Percentiles rank a stretch among this genome's conserved stretches.
Evolutionary conservation across 2,113 vertebrate genomes (phyloP).

Genomic region (Lamprotornis superbus): DNA sequence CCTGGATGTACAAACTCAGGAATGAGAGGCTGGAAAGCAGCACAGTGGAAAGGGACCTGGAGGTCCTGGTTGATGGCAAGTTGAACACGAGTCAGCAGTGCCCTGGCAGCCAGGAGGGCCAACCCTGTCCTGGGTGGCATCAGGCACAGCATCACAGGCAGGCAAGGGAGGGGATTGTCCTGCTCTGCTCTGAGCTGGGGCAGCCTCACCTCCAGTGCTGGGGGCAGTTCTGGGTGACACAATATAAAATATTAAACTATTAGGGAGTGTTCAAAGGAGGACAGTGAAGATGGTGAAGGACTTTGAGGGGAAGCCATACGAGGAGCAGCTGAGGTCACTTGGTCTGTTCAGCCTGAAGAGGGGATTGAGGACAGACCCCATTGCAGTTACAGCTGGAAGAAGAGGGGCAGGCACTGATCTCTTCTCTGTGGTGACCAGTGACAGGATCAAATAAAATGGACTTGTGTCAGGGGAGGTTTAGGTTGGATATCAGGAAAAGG

Average conservation of each 20-base stretch:
- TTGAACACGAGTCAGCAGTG: background rate
- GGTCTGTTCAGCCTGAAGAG: background rate
- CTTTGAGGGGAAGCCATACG: accelerated
- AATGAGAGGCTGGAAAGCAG: background rate
- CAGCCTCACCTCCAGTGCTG: accelerated
- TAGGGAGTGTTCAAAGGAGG: accelerated
- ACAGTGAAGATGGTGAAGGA: background rate
- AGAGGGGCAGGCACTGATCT: background rate
- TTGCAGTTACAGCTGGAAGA: background rate
- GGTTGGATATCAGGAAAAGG: background rate
- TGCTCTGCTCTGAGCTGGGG: accelerated
- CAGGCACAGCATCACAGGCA: accelerated
- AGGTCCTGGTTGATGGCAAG: accelerated
- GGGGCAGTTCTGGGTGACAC: background rate
- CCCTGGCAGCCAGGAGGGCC: background rate
- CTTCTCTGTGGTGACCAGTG: background rate
- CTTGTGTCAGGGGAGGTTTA: background rate
- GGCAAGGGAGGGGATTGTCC: background rate
- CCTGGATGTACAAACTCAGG: background rate
- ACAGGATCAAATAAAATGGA: background rate
- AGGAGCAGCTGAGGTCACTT: accelerated
- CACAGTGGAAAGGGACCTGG: background rate
- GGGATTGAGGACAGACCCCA: background rate
- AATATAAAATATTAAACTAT: background rate
- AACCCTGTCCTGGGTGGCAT: accelerated